phyloP scores from a whole-genome alignment of 2,797 vertebrate genomes.

The Enteromius anoplus region DNA sequence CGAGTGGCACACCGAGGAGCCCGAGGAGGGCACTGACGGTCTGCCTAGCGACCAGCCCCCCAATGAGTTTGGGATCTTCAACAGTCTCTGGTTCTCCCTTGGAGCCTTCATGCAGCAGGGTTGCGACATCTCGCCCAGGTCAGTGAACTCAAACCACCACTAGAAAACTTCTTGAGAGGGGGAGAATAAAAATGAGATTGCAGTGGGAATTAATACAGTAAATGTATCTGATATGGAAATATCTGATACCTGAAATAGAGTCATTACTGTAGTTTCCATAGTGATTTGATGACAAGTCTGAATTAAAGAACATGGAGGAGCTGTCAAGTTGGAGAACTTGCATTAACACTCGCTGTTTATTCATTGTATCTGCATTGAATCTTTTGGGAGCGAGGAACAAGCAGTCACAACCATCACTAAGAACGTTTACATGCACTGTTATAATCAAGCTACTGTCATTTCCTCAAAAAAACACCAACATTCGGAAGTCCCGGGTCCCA shows the following conservation, averaged over 20 bases:
- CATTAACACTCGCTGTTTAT: constrained; percentile 47
- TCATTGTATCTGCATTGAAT: constrained; percentile 24
- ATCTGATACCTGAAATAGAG: constrained; percentile 56
- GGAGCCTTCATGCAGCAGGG: constrained; percentile 99
- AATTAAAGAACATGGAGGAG: constrained; percentile 37
- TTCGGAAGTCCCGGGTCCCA: background rate
- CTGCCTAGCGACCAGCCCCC: constrained; percentile 94
- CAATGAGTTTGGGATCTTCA: constrained; percentile 99
- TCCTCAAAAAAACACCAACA: too few relatives aligned
- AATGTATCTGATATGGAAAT: constrained; percentile 52
- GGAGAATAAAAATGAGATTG: background rate
- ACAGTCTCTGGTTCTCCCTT: constrained; percentile 99
- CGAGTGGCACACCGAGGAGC: constrained; percentile 98
- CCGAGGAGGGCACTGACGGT: constrained; percentile 93
- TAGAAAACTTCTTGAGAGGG: background rate
- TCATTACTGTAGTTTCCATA: constrained; percentile 57
- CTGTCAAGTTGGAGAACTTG: constrained; percentile 27
- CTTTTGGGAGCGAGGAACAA: background rate
- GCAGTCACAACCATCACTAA: constrained; percentile 16
- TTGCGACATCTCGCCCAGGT: constrained; percentile 99
- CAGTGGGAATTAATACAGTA: constrained; percentile 36
- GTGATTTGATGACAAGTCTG: constrained; percentile 49
- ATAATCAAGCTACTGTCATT: background rate
- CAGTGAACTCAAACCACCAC: constrained; percentile 45
- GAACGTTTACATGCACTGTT: constrained; percentile 15